phyloP scores from a whole-genome alignment of 2,888 invertebrate species.

The Elegia similella region DNA sequence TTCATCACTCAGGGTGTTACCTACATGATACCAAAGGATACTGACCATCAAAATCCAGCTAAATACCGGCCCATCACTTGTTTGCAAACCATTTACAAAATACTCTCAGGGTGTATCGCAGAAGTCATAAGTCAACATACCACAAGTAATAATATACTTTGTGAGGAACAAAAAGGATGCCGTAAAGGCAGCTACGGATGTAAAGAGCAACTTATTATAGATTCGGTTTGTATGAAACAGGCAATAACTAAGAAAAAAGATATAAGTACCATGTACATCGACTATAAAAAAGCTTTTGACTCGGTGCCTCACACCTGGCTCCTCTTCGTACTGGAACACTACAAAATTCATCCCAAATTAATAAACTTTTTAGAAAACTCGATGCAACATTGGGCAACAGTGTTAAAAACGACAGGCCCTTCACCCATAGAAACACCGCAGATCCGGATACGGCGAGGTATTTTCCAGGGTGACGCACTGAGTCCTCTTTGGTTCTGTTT shows the following conservation, averaged over 20 bases:
- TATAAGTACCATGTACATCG: slow-evolving; percentile 26
- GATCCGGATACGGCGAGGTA: no score
- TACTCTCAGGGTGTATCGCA: no score
- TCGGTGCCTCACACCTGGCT: slow-evolving; percentile 30
- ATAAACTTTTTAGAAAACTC: slow-evolving; percentile 1
- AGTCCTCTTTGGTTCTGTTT: no score
- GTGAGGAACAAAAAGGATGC: neutral
- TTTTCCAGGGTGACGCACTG: no score
- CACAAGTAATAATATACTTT: slow-evolving; percentile 18
- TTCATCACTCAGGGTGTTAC: slow-evolving; percentile 22
- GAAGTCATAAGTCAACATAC: no score
- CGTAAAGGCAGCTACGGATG: neutral
- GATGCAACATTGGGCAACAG: slow-evolving; percentile 16
- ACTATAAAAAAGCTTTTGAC: slow-evolving; percentile 33
- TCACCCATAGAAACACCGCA: no score
- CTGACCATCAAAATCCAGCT: slow-evolving; percentile 26
- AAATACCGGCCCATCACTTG: slow-evolving; percentile 36
- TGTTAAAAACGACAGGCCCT: no score
- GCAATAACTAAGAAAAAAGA: slow-evolving; percentile 19
- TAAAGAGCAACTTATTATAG: slow-evolving; percentile 29
- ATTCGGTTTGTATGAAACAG: slow-evolving; percentile 21
- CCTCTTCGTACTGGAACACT: slow-evolving; percentile 21
- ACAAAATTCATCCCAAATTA: slow-evolving; percentile 14
- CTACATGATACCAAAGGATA: neutral
- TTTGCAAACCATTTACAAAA: slow-evolving; percentile 29